phyloP scores from a whole-genome alignment of 2,888 invertebrate species.

The Bedellia somnulentella region DNA sequence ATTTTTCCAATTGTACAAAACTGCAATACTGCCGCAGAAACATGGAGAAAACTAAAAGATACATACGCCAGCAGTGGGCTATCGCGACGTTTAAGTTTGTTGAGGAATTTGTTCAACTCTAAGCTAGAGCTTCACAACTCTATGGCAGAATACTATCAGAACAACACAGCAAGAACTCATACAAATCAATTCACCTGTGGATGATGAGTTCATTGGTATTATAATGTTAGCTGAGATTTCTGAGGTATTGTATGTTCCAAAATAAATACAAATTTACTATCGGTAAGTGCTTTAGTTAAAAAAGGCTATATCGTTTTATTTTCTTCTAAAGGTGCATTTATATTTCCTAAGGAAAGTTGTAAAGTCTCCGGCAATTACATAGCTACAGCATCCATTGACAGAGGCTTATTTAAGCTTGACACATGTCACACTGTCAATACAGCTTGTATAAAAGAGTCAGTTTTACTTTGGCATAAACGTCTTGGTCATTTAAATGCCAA shows the following conservation, averaged over 20 bases:
- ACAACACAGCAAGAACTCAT: background rate
- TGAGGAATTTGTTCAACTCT: no score
- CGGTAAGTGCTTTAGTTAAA: background rate
- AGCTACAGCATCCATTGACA: no score
- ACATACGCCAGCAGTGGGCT: no score
- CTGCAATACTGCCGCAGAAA: no score
- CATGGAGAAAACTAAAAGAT: no score
- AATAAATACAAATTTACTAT: background rate
- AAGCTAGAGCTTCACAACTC: no score
- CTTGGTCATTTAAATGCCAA: background rate
- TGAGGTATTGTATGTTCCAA: background rate
- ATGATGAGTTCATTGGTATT: background rate
- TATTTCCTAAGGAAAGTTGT: background rate
- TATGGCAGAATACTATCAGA: no score
- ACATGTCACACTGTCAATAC: background rate
- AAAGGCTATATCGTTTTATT: background rate
- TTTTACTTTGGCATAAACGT: background rate
- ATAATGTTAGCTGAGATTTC: background rate
- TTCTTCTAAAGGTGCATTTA: background rate
- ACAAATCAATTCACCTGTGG: background rate
- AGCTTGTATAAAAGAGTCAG: background rate
- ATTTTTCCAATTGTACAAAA: no score
- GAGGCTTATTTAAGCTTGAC: background rate
- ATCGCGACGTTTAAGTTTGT: no score
- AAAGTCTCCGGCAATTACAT: no score